These are phyloP conservation scores for Falco novaeseelandiae DNA, from an alignment of 2,797 vertebrate genomes.

Conservation along the genomic window DNA sequence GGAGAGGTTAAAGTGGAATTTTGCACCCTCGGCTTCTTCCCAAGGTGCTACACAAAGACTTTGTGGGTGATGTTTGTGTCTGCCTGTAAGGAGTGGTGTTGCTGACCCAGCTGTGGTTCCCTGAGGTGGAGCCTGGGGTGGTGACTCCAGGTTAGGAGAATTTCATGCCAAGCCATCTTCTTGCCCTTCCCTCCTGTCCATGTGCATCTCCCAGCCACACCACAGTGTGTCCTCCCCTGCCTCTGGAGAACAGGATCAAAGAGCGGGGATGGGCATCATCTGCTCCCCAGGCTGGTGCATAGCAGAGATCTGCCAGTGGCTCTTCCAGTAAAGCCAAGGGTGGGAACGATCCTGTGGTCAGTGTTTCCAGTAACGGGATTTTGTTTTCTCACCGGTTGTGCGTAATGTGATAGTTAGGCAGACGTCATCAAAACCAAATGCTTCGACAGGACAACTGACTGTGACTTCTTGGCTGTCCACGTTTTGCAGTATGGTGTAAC, in stretches of 20 bases:
- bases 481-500: not conserved
- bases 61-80: not conserved
- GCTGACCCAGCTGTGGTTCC: not conserved
- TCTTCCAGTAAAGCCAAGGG: not conserved
- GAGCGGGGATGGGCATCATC: not conserved
- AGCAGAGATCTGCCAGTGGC: not conserved
- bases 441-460: not conserved
- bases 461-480: not conserved
- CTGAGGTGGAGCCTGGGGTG: not conserved
- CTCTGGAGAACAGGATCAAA: not conserved
- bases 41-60: not conserved
- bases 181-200: not conserved
- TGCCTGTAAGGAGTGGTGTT: not conserved
- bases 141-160: not conserved
- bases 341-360: not conserved
- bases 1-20: not conserved
- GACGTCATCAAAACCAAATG: not conserved
- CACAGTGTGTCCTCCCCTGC: not conserved
- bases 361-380: not conserved
- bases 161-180: not conserved
- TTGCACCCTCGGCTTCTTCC: not conserved
- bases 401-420: not conserved
- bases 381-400: not conserved
- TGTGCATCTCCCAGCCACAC: accelerated
- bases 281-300: accelerated